phyloP scores from a whole-genome alignment of 2,113 vertebrate genomes.

The Chaetops frenatus region DNA sequence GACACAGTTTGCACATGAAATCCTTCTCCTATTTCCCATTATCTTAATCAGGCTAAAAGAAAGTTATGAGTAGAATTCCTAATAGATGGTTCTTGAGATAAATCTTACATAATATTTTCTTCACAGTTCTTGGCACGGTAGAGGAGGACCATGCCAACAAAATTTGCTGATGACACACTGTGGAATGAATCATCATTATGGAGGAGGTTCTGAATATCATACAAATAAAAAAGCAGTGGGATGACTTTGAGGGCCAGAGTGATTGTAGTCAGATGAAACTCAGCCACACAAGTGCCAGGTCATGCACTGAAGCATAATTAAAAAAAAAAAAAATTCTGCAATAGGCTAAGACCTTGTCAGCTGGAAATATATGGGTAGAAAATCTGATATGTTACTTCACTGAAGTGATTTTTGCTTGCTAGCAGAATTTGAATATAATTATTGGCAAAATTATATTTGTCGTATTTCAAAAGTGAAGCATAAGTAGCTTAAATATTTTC shows the following conservation, averaged over 20 bases:
- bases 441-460: not conserved
- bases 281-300: not conserved
- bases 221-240: not conserved
- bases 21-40: not conserved
- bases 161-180: slow-evolving; percentile 42
- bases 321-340: not conserved
- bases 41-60: not conserved
- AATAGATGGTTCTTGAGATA: not conserved
- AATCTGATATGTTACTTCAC: not conserved
- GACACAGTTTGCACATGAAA: not conserved
- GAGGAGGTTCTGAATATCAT: slow-evolving; percentile 14
- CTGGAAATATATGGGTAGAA: not conserved
- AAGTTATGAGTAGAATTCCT: not conserved
- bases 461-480: not conserved
- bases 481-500: not conserved
- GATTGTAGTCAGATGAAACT: slow-evolving; percentile 2
- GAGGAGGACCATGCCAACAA: not conserved
- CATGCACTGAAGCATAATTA: not conserved
- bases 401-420: slow-evolving; percentile 5
- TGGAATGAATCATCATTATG: slow-evolving; percentile 40
- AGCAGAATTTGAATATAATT: not conserved
- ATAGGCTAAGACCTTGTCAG: not conserved
- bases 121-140: not conserved
- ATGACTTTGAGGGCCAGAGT: not conserved
- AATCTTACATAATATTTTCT: slow-evolving; percentile 46